These are phyloP conservation scores for Callitettix versicolor DNA, from an alignment of 1,140 invertebrate genomes.

Conservation along the genomic window DNA sequence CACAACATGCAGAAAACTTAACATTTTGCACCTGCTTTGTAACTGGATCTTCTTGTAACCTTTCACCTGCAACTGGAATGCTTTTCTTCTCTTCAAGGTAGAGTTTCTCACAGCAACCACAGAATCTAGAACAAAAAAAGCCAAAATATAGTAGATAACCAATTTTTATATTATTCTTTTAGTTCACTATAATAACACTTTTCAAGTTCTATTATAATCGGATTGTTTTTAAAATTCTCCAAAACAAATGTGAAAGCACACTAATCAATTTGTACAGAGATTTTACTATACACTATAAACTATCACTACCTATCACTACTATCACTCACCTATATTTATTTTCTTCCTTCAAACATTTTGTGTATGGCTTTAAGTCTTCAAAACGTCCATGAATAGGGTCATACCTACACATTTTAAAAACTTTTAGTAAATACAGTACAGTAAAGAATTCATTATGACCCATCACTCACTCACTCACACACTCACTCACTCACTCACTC, in stretches of 20 bases:
- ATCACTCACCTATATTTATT: constrained; percentile 34
- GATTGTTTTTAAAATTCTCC: too few species aligned
- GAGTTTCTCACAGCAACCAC: constrained; percentile 33
- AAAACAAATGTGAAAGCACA: too few species aligned
- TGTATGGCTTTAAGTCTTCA: constrained; percentile 47
- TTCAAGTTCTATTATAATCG: too few species aligned
- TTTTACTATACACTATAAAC: too few species aligned
- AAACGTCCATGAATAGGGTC: constrained; percentile 39
- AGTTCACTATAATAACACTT: too few species aligned
- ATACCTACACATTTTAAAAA: constrained; percentile 13
- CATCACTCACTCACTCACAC: too few species aligned
- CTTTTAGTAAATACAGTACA: not conserved
- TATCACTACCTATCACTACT: too few species aligned
- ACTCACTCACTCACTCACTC: too few species aligned
- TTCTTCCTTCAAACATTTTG: constrained; percentile 34
- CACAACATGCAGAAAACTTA: too few species aligned
- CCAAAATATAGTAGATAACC: too few species aligned
- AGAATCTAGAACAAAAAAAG: constrained; percentile 27
- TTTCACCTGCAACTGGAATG: constrained; percentile 25
- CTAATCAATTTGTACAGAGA: too few species aligned
- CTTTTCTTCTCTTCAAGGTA: constrained; percentile 29
- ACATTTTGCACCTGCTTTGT: constrained; percentile 31
- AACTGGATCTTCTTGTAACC: constrained; percentile 19
- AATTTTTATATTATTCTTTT: too few species aligned
- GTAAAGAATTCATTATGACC: not conserved